A percentile compares a stretch with the other conserved stretches of the same genome.
Evolutionary conservation across 1,140 invertebrate genomes (phyloP).

Genomic region (Ephestia elutella): DNA sequence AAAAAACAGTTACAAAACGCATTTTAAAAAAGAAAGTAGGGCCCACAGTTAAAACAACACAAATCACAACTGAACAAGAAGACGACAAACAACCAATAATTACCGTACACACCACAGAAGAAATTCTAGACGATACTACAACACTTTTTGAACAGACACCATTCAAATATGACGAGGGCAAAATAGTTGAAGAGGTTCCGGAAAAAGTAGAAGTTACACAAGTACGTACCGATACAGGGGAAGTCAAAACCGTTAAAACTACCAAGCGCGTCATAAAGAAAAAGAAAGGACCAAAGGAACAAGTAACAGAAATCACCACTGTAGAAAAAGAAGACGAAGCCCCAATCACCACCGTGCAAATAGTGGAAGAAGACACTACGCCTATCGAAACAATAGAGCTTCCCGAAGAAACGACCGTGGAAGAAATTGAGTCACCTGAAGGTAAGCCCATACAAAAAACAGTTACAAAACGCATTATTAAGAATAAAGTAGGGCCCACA

Average conservation of each 20-base stretch:
- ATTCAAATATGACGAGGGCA: conserved; percentile 8
- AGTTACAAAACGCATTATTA: conserved; percentile 39
- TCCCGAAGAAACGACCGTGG: conserved; percentile 41
- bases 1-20: conserved; percentile 3
- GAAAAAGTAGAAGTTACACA: conserved; percentile 20
- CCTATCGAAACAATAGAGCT: conserved; percentile 25
- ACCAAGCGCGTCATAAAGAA: conserved; percentile 44
- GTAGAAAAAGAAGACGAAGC: conserved; percentile 27
- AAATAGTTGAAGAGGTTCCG: neutral
- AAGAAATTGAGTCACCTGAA: conserved; percentile 33
- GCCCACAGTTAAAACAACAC: conserved; percentile 57
- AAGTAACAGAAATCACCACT: conserved; percentile 30
- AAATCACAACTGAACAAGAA: conserved; percentile 68
- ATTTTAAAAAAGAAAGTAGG: conserved; percentile 34
- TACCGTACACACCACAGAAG: conserved; percentile 13
- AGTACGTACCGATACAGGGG: conserved; percentile 48
- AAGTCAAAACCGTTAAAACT: conserved; percentile 57
- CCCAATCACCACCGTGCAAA: conserved; percentile 13
- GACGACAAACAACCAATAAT: conserved; percentile 56
- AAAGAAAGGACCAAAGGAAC: conserved; percentile 28
- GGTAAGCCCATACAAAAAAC: conserved; percentile 42
- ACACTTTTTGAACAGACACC: conserved; percentile 11
- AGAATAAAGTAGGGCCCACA: conserved; percentile 19
- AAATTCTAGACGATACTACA: conserved; percentile 11
- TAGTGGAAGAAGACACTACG: conserved; percentile 28